Base-by-base conservation (phyloP, 2,888 invertebrate genomes). In the Melieria omissa region DNA sequence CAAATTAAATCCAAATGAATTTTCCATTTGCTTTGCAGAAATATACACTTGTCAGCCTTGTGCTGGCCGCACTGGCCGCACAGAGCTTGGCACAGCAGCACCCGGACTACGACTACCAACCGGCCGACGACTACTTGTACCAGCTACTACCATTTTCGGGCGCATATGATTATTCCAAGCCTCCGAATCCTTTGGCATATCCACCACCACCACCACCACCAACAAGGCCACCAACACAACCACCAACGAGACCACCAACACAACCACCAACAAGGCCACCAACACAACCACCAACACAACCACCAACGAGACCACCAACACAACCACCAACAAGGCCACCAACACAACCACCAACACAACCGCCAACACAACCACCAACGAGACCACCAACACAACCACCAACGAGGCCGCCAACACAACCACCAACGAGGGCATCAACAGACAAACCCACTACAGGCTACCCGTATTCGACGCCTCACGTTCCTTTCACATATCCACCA, bases 1-100 rank as follows among this genome's bases (percentile, higher is more conserved):
- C 29, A 29, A 29, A 29, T 29, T 29, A 29, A 29, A 29, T 29
- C 29, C 29, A 29, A 29, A 29, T 29, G 29, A 3, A 52, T 61
- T 55, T 45, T 60, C n/a, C 29, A 46, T 29, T 70, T 42, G 70
- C 4, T 72, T 77, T 79, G 16, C 77, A 84, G 85, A 80, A 79
- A 75, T 78, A 77, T 65, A 75, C 67, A 60, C 58, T 79, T 4
- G 4, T 79, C 46, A 76, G 78, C 69, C 67, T 85, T 57, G 76
- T 80, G 70, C 73, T 82, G 72, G 74, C 75, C 68, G 71, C 71
- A 46, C 71, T 77, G 70, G 72, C 75, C 52, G 77, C 73, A 71
- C 74, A 72, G 29, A 55, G 76, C 42, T 72, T 73, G 54, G 78
- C 78, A 5, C 71, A 79, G 54, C 66, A 71, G 47, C 67, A 70